Percentiles rank a stretch among this genome's conserved stretches.
These are phyloP conservation scores for Asteroscopus sphinx DNA, from an alignment of 2,888 invertebrate genomes.

Conservation along the genomic window DNA sequence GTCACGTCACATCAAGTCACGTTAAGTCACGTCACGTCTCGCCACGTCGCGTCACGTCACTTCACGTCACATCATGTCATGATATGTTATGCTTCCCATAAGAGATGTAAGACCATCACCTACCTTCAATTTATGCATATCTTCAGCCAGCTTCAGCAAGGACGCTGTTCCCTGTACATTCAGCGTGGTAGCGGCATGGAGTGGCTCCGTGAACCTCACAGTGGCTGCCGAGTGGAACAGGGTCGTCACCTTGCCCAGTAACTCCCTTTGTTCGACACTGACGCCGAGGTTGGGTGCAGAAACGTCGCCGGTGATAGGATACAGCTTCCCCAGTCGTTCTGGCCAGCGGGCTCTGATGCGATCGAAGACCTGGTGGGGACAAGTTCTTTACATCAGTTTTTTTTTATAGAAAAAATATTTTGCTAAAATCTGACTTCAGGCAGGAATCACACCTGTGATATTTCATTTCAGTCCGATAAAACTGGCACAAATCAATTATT, in stretches of 20 bases:
- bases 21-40: no score
- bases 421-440: no score
- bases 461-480: no score
- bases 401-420: no score
- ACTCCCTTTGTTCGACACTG: conserved; percentile 90
- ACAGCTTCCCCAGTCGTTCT: conserved; percentile 91
- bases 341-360: conserved; percentile 91
- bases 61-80: no score
- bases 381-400: no score
- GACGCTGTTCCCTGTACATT: conserved; percentile 97
- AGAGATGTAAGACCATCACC: conserved; percentile 20
- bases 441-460: no score
- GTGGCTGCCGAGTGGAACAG: conserved; percentile 99
- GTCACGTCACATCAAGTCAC: no score
- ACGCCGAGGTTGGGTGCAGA: conserved; percentile 93
- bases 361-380: conserved; percentile 91
- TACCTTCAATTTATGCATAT: conserved; percentile 94
- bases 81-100: no score
- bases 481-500: no score
- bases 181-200: conserved; percentile 95
- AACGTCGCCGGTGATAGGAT: conserved; percentile 94
- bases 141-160: conserved; percentile 94
- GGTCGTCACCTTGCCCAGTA: conserved; percentile 93
- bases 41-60: no score
- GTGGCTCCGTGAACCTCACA: conserved; percentile 97